Evolutionary conservation across 2,797 vertebrate genomes (phyloP), one percentile per base, ranked within the genome.

Genomic region (Manis pentadactyla): DNA sequence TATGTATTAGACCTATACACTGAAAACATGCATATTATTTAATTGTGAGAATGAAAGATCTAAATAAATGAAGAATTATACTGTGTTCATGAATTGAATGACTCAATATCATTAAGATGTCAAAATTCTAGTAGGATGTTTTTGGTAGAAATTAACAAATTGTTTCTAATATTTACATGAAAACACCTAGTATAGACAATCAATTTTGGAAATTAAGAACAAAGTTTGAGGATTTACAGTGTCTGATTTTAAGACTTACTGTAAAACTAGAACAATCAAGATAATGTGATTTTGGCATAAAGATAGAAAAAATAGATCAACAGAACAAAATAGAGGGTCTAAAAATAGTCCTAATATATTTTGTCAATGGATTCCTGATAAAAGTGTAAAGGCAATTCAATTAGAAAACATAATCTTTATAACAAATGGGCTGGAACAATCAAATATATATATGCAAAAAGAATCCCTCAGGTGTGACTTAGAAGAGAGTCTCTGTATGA

Each of bases 371-470:
- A 81, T 84, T 79, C 69, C 91, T 84, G 46, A 81, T 15, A n/a
- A 68, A 71, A 61, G 14, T 77, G 23, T 5, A n/a, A 88, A 88
- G 46, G 7, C n/a, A 78, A 87, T 93, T 88, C n/a, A 85, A 57
- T 63, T 75, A 82, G 71, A 79, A 94, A 93, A 81, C 75, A 49
- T 29, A 90, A 42, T 78, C 27, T 90, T 95, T 79, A 87, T 42
- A 88, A 75, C 46, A 91, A 84, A 88, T 96, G 34, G n/a, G 4
- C 68, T 66, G 51, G 31, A 66, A 85, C 42, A 93, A 84, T 39
- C 9, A 31, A 19, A 88, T 87, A 81, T 37, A 49, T 64, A 29
- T 21, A 59, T 81, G 37, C 29, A 78, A 84, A 92, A 87, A 90
- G 42, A 90, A 90, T 9, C 21, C 15, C 31, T 64, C 15, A 31